Evolutionary conservation across 2,797 vertebrate genomes (phyloP), one percentile per base, ranked within the genome.

Genomic region (Pangasius djambal): DNA sequence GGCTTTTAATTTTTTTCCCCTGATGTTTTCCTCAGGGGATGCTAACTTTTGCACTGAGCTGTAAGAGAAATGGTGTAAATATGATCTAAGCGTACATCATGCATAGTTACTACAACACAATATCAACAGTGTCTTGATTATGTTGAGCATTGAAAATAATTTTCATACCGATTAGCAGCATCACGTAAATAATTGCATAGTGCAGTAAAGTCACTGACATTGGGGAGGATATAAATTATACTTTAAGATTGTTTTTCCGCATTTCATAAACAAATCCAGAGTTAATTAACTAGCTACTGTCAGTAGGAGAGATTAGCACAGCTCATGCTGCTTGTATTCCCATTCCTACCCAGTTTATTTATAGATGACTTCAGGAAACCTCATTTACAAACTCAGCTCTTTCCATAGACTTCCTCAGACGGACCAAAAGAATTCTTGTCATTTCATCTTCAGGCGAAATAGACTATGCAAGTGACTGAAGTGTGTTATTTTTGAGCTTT

Each of bases 201-300:
- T 83, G 37, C 1, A 67, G 37, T n/a, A 48, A 55, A 82, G 82
- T 48, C 40, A 83, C 9, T 88, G 88, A 88, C 89, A 89, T 90
- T 90, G 89, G 86, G 59, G 82, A 86, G 78, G 81, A 87, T 77
- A 81, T 59, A 74, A 88, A 89, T 86, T 55, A 77, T 87, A 89
- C 3, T 44, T 63, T 83, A 89, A 86, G 48, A 40, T 86, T 78
- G 44, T 83, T 90, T 86, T 90, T 86, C 34, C 86, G 82, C 61
- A 89, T 87, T 74, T 89, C 57, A 93, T 93, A 93, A 94, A 93
- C 88, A 85, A 92, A 88, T 87, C 88, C 55, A 52, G 16, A 85
- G 91, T 91, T 95, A 94, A 95, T 95, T 94, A 93, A 87, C 91
- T 93, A 92, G 82, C 91, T 91, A 93, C 92, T 92, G 93, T 93